Evolutionary conservation across 2,113 vertebrate genomes (phyloP).

Genomic region (Petrocephalus microphthalmus): DNA sequence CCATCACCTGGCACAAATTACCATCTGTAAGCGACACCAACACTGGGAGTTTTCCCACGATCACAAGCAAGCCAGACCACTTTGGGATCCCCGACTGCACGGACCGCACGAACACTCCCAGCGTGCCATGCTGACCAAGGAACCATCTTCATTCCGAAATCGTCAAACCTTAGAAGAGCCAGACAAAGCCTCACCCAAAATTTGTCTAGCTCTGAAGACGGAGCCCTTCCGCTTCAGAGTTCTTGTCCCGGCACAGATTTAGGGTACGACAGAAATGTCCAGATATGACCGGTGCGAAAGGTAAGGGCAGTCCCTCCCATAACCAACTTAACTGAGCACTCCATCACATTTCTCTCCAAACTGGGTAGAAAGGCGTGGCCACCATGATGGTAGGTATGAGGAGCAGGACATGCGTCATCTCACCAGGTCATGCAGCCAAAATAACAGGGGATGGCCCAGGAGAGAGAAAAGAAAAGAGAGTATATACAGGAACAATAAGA

Average conservation of each 20-base stretch:
- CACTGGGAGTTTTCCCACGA: slow-evolving; percentile 2
- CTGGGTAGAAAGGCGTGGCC: background rate
- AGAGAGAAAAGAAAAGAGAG: background rate
- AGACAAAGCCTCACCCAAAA: background rate
- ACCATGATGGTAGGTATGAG: background rate
- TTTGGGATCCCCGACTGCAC: background rate
- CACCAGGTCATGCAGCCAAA: background rate
- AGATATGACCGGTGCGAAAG: background rate
- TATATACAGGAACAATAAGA: background rate
- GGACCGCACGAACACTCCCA: background rate
- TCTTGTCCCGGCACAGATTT: background rate
- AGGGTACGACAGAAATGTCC: background rate
- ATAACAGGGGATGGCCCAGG: background rate
- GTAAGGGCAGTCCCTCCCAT: background rate
- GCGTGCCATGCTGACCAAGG: background rate
- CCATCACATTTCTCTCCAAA: background rate
- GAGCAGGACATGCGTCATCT: background rate
- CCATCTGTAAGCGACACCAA: background rate
- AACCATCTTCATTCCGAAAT: background rate
- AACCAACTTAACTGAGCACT: no score
- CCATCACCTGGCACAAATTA: background rate
- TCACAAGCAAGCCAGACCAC: background rate
- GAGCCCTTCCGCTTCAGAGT: background rate
- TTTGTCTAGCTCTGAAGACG: background rate
- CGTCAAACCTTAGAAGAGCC: background rate